Base-by-base conservation (phyloP, 1,140 invertebrate species). In the Proctacanthus coquilletti region DNA sequence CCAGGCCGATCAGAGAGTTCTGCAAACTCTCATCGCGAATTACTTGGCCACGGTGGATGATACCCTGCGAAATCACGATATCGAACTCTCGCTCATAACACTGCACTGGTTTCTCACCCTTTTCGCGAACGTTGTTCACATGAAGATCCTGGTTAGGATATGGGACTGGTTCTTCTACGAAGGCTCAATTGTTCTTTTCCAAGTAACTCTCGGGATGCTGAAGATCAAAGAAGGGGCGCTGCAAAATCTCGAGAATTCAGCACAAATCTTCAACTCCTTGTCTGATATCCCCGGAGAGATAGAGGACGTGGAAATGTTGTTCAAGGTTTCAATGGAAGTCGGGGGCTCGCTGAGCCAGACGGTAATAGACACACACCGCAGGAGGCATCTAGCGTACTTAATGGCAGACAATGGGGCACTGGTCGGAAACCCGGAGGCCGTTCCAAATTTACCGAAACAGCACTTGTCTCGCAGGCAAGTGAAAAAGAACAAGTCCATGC, bases 141-240 rank as follows among this genome's bases (percentile, higher is more conserved):
- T 94, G 74, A 93, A 89, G 64, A 85, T 96, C 41, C 68, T 98
- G 27, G 65, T 98, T 3, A 44, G 56, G 40, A 79, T 98, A 43
- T 99, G 95, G 95, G 96, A 99, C 64, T 66, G 95, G 40, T 89
- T 98, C 60, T 95, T 98, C 57, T 76, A 84, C 47, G 82, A 97
- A 62, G 95, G 96, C 27, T 93, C 89, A 9, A 77, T 93, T 42
- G 80, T 96, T 32, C 66, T 99, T n/a, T 98, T 98, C 61, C 87
- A 97, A 71, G 73, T 95, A 6, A 92, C 87, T 2, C 66, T 97
- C 41, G 89, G 86, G 39, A 92, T 96, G 84, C 64, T 97, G 5
- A 93, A 92, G 66, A 79, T 92, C 44, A 91, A 80, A 76, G 88
- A 93, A 63, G 69, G 74, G 32, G 78, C 86, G 50, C 66, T 92